Conservation (phyloP, 2,888 invertebrate genomes). For the Epicampocera succincta region DNA sequence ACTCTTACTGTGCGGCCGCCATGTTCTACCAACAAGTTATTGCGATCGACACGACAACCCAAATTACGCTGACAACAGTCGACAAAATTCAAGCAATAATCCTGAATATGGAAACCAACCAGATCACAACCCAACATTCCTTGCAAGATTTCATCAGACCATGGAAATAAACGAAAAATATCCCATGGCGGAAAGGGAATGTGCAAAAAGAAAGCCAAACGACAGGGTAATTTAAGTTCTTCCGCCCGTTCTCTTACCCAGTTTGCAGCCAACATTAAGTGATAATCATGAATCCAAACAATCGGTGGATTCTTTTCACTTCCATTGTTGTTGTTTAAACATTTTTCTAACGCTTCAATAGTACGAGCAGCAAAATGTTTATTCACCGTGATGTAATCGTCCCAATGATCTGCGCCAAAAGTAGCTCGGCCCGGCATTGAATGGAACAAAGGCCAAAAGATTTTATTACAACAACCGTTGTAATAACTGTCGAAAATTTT, state of each 20-base stretch:
- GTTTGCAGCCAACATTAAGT: conserved; percentile 95
- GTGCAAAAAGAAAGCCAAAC: conserved; percentile 95
- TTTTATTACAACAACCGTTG: conserved; percentile 95
- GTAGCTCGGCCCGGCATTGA: conserved; percentile 95
- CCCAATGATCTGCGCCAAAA: conserved; percentile 92
- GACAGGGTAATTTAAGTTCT: conserved; percentile 88
- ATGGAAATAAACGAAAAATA: conserved; percentile 93
- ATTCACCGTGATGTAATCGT: conserved; percentile 90
- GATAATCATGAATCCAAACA: conserved; percentile 97
- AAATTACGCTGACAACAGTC: conserved; percentile 94
- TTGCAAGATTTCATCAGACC: conserved; percentile 96
- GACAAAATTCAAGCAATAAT: conserved; percentile 94
- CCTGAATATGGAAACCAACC: conserved; percentile 95
- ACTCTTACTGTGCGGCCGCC: conserved; percentile 93
- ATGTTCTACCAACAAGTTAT: conserved; percentile 92
- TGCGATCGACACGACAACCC: conserved; percentile 93
- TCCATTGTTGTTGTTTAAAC: conserved; percentile 81
- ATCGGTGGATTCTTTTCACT: conserved; percentile 84
- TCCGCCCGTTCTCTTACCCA: conserved; percentile 94
- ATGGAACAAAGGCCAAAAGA: conserved; percentile 95
- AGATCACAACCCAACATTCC: conserved; percentile 96
- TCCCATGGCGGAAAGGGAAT: conserved; percentile 98
- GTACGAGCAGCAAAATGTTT: conserved; percentile 92
- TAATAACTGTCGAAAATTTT: conserved; percentile 92
- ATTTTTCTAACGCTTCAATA: conserved; percentile 85